Percentiles rank a stretch among this genome's conserved stretches.
Evolutionary conservation across 2,797 vertebrate species (phyloP).

Genomic region (Thaleichthys pacificus): DNA sequence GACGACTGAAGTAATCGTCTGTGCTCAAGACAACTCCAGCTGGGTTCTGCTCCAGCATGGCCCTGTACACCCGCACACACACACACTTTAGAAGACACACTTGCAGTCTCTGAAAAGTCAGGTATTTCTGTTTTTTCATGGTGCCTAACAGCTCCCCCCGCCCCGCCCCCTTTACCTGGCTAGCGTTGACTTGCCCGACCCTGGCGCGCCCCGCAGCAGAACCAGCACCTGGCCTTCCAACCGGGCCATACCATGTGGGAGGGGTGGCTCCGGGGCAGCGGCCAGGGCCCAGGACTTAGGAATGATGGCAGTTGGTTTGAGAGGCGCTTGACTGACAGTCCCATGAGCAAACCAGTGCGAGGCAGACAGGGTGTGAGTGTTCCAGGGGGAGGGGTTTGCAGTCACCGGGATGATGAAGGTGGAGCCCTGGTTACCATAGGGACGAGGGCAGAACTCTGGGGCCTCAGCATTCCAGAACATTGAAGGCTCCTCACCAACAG

Average conservation of each 20-base stretch:
- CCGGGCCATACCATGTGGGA: slow-evolving; percentile 45
- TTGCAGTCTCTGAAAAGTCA: not conserved
- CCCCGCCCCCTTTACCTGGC: slow-evolving; percentile 81
- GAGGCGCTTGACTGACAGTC: slow-evolving; percentile 58
- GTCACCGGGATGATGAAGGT: slow-evolving; percentile 85
- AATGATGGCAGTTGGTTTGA: slow-evolving; percentile 68
- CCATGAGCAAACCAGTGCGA: slow-evolving; percentile 52
- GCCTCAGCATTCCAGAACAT: slow-evolving; percentile 81
- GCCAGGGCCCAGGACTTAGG: slow-evolving; percentile 71
- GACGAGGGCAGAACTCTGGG: slow-evolving; percentile 75
- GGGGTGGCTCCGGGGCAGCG: slow-evolving; percentile 25
- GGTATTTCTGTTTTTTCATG: not conserved
- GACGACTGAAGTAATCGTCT: slow-evolving; percentile 87
- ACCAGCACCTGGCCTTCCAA: slow-evolving; percentile 86
- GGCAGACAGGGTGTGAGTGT: slow-evolving; percentile 42
- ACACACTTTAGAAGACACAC: not conserved
- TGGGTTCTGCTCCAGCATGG: slow-evolving; percentile 85
- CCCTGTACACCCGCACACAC: slow-evolving; percentile 66
- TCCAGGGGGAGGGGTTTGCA: slow-evolving; percentile 72
- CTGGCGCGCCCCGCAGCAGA: slow-evolving; percentile 92
- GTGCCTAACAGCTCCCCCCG: not conserved
- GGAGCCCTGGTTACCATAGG: slow-evolving; percentile 55
- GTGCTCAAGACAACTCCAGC: slow-evolving; percentile 86
- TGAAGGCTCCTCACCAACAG: slow-evolving; percentile 19
- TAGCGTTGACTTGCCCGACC: slow-evolving; percentile 94